Base-by-base conservation (phyloP, 2,888 invertebrate species). In the Morpho helenor region DNA sequence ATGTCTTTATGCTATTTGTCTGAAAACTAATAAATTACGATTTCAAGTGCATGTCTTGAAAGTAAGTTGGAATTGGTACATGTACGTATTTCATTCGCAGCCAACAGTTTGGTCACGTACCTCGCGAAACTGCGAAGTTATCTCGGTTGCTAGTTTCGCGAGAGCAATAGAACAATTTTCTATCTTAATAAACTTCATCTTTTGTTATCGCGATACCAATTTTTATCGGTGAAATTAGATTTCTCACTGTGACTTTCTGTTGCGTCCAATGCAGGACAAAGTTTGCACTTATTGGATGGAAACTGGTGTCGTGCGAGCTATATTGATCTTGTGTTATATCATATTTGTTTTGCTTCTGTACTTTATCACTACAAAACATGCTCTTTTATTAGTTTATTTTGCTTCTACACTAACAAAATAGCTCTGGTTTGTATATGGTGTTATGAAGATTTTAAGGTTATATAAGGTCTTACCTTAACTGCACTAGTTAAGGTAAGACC, bases 21-120 rank as follows among this genome's bases (percentile, higher is more conserved):
- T 47, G 5, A 7, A 22, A 44, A 51, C 50, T 59, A 49, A 61
- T 50, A 59, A 59, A 54, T 44, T 52, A 47, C 44, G 43, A n/a
- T 59, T 61, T 54, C 50, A 56, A 59, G 54, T 50, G 58, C 57
- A 54, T 49, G 59, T 52, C 54, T 55, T 39, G 56, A 55, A 59
- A 61, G 59, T 47, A 57, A 63, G 63, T 59, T 63, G 61, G 44
- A 63, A 59, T 59, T 55, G 61, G 56, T 50, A 40, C 51, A 61
- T 60, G 56, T 63, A 42, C 53, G 59, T 56, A 61, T 61, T 61
- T 63, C 54, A 66, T 67, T 64, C 63, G 59, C 42, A 49, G 55
- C 57, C 51, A 50, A 61, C 65, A 59, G 66, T 69, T 69, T 56
- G 66, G 69, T 69, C 71, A 72, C 70, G 71, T 62, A 43, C 61